Evolutionary conservation across 2,888 invertebrate species (phyloP).

Genomic region (Epinotia ramella): DNA sequence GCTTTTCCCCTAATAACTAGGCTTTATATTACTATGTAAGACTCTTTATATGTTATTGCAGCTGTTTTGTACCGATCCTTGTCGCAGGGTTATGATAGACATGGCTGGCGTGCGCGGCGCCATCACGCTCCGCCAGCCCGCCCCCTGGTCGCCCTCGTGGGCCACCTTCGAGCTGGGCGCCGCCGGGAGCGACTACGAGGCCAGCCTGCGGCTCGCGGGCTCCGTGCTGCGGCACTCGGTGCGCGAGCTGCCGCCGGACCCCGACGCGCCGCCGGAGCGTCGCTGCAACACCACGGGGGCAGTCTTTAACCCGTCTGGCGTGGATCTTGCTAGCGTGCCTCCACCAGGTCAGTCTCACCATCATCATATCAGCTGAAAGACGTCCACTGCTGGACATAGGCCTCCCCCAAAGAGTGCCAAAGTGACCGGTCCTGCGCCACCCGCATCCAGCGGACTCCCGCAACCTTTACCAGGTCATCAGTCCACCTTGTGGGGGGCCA

Average conservation of each 20-base stretch:
- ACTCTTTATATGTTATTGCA: too few species aligned
- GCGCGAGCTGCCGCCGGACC: slow-evolving; percentile 87
- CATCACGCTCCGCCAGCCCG: slow-evolving; percentile 91
- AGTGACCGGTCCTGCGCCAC: too few species aligned
- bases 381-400: too few species aligned
- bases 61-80: not conserved
- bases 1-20: too few species aligned
- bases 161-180: slow-evolving; percentile 89
- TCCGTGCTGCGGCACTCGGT: slow-evolving; percentile 90
- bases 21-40: too few species aligned
- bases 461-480: too few species aligned
- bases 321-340: slow-evolving; percentile 85
- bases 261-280: slow-evolving; percentile 61
- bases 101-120: slow-evolving; percentile 92
- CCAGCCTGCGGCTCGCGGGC: slow-evolving; percentile 89
- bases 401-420: too few species aligned
- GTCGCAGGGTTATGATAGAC: slow-evolving; percentile 88
- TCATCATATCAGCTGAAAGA: too few species aligned
- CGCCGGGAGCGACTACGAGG: slow-evolving; percentile 87
- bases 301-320: slow-evolving; percentile 90
- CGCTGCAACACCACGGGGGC: slow-evolving; percentile 89
- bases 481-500: too few species aligned
- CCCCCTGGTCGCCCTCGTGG: slow-evolving; percentile 94
- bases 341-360: slow-evolving; percentile 85
- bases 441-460: too few species aligned